A percentile compares a stretch with the other conserved stretches of the same genome.
These are phyloP conservation scores for Dipodomys stephensi DNA, from an alignment of 2,113 vertebrate genomes.

Conservation along the genomic window DNA sequence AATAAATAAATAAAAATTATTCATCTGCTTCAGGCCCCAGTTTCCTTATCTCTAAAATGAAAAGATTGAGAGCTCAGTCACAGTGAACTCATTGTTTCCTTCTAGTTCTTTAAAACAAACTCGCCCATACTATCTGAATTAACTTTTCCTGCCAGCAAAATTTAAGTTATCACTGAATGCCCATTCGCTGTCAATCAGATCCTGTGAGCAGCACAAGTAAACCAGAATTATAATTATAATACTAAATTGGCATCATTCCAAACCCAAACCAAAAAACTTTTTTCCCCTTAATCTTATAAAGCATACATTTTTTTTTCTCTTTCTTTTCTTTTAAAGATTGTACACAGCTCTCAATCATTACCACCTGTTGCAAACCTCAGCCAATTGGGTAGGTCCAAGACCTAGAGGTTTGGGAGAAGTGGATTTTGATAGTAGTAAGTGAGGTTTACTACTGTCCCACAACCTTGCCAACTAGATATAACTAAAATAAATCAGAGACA, in stretches of 20 bases:
- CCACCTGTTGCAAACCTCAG: conserved; percentile 24
- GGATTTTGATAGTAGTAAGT: not conserved
- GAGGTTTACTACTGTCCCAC: not conserved
- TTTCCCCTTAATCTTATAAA: not conserved
- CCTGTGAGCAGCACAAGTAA: not conserved
- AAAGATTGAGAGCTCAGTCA: not conserved
- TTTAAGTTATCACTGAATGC: not conserved
- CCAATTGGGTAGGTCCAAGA: not conserved
- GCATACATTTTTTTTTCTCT: not conserved
- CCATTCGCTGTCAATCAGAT: not conserved
- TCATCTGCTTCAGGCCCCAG: not conserved
- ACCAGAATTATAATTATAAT: not conserved
- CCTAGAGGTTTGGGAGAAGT: not conserved
- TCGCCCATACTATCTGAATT: not conserved
- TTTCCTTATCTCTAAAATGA: conserved; percentile 36
- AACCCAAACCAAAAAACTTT: not conserved
- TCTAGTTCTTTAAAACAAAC: conserved; percentile 47
- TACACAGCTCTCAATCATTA: not conserved
- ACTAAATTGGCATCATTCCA: conserved; percentile 28
- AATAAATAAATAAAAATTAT: too few species aligned
- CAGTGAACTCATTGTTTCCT: conserved; percentile 51
- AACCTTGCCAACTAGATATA: not conserved
- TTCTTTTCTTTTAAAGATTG: not conserved
- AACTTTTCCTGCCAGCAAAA: conserved; percentile 24
- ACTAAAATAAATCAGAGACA: not conserved